Base-by-base conservation (phyloP, 2,888 invertebrate genomes). In the Tribolium freemani region DNA sequence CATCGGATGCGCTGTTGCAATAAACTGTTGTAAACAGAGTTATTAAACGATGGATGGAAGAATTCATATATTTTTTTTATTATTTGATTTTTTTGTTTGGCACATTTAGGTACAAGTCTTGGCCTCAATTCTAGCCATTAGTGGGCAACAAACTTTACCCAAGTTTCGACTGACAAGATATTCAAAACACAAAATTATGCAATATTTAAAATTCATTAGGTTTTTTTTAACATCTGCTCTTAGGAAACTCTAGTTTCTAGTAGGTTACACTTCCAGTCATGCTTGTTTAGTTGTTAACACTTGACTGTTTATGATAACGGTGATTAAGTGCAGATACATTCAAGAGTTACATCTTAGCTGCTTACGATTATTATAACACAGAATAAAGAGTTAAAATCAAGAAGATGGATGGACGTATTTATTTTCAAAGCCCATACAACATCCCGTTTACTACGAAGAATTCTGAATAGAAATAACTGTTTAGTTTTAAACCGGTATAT, bases 1-100 rank as follows among this genome's bases (percentile, higher is more conserved):
- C 48, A 66, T 13, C 44, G 31, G 64, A 64, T 54, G 64, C 26
- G 63, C 50, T 63, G 31, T 51, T 63, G 63, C 63, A 63, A 48
- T 53, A 63, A 63, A 51, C 51, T 53, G 31, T 54, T 31, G 46
- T 45, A 56, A 66, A 66, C 66, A 56, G n/a, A 31, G 26, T 26
- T 66, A 54, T 56, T 57, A 56, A 64, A 50, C 31, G 63, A 50
- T 63, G 20, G 50, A 1, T 44, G 13, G 13, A 31, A 50, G 16
- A 63, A 50, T 63, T 44, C 16, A 53, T n/a, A 30, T 10, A n/a
- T 13, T 58, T 58, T 46, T 48, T 16, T 16, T 16, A 16, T 2
- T 61, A 13, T 38, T 13, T 21, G 30, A 26, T 10, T 21, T 50
- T 50, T 51, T 50, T 31, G 11, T 11, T 8, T 56, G 56, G 26